Base-by-base conservation (phyloP, 2,888 invertebrate genomes). In the Cyclophora albipunctata region DNA sequence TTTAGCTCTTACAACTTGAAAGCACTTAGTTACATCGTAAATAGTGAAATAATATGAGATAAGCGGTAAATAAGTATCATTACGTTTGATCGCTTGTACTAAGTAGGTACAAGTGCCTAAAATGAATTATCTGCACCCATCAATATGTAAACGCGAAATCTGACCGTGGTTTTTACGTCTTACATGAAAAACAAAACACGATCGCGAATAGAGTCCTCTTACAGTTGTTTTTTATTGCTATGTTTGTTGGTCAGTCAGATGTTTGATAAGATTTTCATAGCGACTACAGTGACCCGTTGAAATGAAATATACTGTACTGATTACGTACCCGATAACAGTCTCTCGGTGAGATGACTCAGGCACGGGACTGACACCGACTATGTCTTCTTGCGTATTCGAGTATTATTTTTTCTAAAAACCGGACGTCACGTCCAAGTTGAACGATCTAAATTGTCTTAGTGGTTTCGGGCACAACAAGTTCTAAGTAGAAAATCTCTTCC, bases 381-480 rank as follows among this genome's bases (percentile, higher is more conserved):
- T 68, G 72, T 78, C 73, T 73, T 75, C 66, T 50, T 58, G 59
- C 62, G 53, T 63, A 51, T 58, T 67, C 58, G 59, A 63, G 53
- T 63, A 51, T 58, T 67, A 68, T 74, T 71, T 70, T 70, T 68
- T 66, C 60, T 59, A 55, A 60, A 47, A 63, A 62, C 76, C 85
- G 85, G 84, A 83, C 71, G 81, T 84, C 86, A 86, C 86, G 85
- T 82, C 64, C 68, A 68, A 78, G 79, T 80, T 81, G 79, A 83
- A 84, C 59, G 81, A 75, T 82, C 83, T 75, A 72, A 75, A 70
- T 75, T 71, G 70, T 67, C 64, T 70, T 71, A 69, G 72, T 61
- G 66, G 71, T 72, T 76, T 73, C 65, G 59, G 62, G 61, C 64
- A 55, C 20, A 20, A 20, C 20, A 41, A 53, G 54, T 37, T 37